Conservation (phyloP, 2,888 invertebrate species). For the Nomada ruficornis region DNA sequence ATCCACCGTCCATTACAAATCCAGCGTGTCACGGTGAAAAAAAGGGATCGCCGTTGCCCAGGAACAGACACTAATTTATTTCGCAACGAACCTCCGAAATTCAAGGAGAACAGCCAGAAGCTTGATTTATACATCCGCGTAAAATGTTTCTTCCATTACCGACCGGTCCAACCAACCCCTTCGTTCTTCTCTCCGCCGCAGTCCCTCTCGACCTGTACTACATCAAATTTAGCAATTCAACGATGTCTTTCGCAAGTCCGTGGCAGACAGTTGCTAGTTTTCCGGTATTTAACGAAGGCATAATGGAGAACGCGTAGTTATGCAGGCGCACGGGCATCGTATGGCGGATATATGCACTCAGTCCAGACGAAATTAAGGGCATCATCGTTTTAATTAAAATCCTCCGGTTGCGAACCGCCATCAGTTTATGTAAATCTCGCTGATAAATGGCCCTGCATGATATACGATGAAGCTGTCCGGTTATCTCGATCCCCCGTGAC, state of each 20-base stretch:
- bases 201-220: neutral
- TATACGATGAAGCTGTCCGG: conserved; percentile 51
- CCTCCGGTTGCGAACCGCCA: conserved; percentile 55
- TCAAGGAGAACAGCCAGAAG: neutral
- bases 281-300: conserved; percentile 31
- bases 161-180: neutral
- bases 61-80: conserved; percentile 22
- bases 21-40: neutral
- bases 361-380: conserved; percentile 63
- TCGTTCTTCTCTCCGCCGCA: too few species aligned
- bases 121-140: conserved; percentile 20
- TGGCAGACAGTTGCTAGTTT: conserved; percentile 35
- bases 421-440: conserved; percentile 68
- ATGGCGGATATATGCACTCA: conserved; percentile 38
- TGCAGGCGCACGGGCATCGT: conserved; percentile 41
- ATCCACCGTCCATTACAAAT: neutral
- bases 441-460: conserved; percentile 64
- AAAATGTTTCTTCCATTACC: neutral
- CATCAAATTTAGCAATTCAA: neutral
- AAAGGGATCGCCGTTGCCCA: neutral
- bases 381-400: conserved; percentile 70
- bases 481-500: conserved; percentile 64
- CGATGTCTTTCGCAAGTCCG: neutral
- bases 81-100: neutral
- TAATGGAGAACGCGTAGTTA: conserved; percentile 38